Evolutionary conservation across 2,113 vertebrate genomes (phyloP).

Genomic region (Madoqua kirkii): DNA sequence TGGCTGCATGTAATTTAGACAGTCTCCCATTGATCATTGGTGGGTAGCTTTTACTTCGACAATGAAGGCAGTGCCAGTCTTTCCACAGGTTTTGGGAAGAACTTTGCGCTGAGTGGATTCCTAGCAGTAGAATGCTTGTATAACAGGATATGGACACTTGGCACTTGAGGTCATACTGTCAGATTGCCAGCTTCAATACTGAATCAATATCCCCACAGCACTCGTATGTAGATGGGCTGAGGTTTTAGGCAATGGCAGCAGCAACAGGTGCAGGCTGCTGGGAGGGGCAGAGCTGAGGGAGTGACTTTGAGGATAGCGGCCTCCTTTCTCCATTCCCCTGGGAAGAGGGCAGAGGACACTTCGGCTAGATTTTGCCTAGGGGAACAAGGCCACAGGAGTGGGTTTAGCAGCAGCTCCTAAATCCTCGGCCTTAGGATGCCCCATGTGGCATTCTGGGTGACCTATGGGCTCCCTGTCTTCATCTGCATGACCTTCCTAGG

Average conservation of each 20-base stretch:
- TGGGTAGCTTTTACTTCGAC: not conserved
- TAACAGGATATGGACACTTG: not conserved
- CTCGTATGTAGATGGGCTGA: not conserved
- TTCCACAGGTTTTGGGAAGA: not conserved
- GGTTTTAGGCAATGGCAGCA: not conserved
- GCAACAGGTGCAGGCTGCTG: not conserved
- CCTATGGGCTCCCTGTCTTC: not conserved
- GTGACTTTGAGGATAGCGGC: not conserved
- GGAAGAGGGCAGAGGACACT: not conserved
- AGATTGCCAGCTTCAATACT: not conserved
- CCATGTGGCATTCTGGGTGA: not conserved
- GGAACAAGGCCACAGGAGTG: not conserved
- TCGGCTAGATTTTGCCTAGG: not conserved
- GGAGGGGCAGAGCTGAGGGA: not conserved
- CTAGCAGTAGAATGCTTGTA: not conserved
- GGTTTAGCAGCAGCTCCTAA: not conserved
- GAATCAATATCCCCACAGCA: not conserved
- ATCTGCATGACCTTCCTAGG: not conserved
- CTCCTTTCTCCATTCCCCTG: not conserved
- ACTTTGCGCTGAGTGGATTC: not conserved
- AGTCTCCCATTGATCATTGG: not conserved
- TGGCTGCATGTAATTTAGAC: not conserved
- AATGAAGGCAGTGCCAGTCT: not conserved
- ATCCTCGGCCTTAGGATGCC: not conserved
- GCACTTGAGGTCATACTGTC: not conserved